Conservation (phyloP, 1,140 invertebrate species). For the Solen grandis region DNA sequence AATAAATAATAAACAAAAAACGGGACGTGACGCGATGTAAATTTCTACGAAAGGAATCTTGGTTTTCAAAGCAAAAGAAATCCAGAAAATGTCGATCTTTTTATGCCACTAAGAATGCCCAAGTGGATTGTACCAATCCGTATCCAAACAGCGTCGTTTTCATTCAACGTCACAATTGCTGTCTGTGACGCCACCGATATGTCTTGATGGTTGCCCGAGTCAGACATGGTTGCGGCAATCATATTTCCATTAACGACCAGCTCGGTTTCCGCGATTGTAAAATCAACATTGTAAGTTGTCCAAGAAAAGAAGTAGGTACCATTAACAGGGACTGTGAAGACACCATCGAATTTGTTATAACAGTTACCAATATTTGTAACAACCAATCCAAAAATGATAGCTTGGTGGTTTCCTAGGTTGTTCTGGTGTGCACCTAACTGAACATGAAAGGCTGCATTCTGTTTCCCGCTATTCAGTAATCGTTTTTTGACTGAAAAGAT, state of each 20-base stretch:
- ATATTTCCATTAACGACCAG: not conserved
- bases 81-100: slow-evolving; percentile 7
- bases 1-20: too few relatives aligned
- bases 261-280: not conserved
- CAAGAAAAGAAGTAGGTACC: slow-evolving; percentile 23
- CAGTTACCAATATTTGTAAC: slow-evolving; percentile 5
- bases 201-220: not conserved
- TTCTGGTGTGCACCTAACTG: not conserved
- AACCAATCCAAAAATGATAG: not conserved
- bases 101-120: not conserved
- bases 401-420: not conserved
- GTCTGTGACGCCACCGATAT: not conserved
- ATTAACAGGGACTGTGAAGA: not conserved
- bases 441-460: not conserved
- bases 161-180: not conserved
- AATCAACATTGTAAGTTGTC: not conserved
- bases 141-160: slow-evolving; percentile 1
- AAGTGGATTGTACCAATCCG: not conserved
- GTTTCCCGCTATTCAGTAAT: too few relatives aligned
- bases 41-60: too few relatives aligned
- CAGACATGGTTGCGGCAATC: not conserved
- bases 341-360: slow-evolving; percentile 1
- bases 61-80: too few relatives aligned
- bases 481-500: too few relatives aligned
- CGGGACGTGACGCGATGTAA: too few relatives aligned